These are phyloP conservation scores for Cheilosia grossa DNA, from an alignment of 2,888 invertebrate genomes.

Conservation along the genomic window DNA sequence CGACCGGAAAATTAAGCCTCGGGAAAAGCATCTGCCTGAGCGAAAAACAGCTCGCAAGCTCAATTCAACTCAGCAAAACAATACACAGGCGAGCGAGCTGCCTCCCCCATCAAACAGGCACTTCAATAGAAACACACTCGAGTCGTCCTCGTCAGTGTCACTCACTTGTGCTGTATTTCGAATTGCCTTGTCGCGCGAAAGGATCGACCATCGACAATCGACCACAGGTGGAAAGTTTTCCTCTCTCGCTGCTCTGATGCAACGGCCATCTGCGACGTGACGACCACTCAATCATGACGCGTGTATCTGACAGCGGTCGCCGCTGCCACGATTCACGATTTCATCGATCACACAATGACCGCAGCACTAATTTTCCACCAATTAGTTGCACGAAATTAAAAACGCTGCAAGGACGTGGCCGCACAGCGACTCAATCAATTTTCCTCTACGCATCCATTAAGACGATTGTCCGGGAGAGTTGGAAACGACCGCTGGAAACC, in stretches of 20 bases:
- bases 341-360: slow-evolving; percentile 68
- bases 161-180: slow-evolving; percentile 2
- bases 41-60: slow-evolving; percentile 39
- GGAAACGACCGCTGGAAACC: slow-evolving; percentile 14
- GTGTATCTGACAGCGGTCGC: slow-evolving; percentile 34
- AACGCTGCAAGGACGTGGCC: slow-evolving; percentile 23
- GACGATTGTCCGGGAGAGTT: slow-evolving; percentile 38
- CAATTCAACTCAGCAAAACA: slow-evolving; percentile 31
- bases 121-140: slow-evolving; percentile 18
- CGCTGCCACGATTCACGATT: slow-evolving; percentile 52
- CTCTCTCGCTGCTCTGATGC: not conserved
- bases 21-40: slow-evolving; percentile 61
- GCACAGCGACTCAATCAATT: slow-evolving; percentile 29
- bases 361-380: slow-evolving; percentile 70
- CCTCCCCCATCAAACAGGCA: slow-evolving; percentile 16
- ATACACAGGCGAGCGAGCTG: not conserved
- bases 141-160: not conserved
- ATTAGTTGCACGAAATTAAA: slow-evolving; percentile 67
- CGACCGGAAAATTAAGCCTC: slow-evolving; percentile 70
- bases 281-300: slow-evolving; percentile 65
- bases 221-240: slow-evolving; percentile 69
- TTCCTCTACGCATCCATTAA: slow-evolving; percentile 30
- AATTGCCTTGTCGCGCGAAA: slow-evolving; percentile 34
- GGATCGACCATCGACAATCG: slow-evolving; percentile 11
- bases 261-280: slow-evolving; percentile 41